Evolutionary conservation across 2,797 vertebrate genomes (phyloP).

Genomic region (Falco columbarius): DNA sequence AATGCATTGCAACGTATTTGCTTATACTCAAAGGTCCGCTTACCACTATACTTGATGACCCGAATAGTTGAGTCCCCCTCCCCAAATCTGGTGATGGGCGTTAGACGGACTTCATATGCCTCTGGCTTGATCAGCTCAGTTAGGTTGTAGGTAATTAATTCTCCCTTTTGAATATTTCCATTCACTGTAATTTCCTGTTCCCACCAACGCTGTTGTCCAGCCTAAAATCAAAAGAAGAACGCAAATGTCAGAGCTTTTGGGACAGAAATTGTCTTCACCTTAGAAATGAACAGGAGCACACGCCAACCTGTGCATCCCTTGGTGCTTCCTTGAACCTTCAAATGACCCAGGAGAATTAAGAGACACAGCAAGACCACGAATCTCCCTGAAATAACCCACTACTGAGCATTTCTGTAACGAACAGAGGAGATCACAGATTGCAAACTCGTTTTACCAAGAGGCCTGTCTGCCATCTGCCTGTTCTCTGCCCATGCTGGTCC

Average conservation of each 20-base stretch:
- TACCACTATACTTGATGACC: conserved; percentile 95
- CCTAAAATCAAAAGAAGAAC: conserved; percentile 75
- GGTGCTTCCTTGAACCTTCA: not conserved
- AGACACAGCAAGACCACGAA: accelerated
- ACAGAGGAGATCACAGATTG: accelerated
- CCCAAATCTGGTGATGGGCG: conserved; percentile 94
- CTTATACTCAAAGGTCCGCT: conserved; percentile 31
- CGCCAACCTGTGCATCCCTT: accelerated
- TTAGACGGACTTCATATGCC: conserved; percentile 93
- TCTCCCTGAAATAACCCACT: accelerated
- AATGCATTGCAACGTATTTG: accelerated
- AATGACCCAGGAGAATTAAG: not conserved
- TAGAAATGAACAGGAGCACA: accelerated
- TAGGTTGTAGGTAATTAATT: conserved; percentile 95
- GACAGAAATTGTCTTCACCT: not conserved
- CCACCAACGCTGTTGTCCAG: conserved; percentile 96
- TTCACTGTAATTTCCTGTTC: conserved; percentile 95
- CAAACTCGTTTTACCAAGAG: not conserved
- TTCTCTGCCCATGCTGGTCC: not conserved
- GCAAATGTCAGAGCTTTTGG: not conserved
- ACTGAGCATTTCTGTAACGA: accelerated
- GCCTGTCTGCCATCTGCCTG: not conserved
- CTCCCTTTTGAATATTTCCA: conserved; percentile 90
- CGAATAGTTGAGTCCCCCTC: conserved; percentile 95
- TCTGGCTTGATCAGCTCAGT: conserved; percentile 95